Percentiles rank a stretch among this genome's conserved stretches.
Evolutionary conservation across 2,797 vertebrate genomes (phyloP).

Genomic region (Morus bassanus): DNA sequence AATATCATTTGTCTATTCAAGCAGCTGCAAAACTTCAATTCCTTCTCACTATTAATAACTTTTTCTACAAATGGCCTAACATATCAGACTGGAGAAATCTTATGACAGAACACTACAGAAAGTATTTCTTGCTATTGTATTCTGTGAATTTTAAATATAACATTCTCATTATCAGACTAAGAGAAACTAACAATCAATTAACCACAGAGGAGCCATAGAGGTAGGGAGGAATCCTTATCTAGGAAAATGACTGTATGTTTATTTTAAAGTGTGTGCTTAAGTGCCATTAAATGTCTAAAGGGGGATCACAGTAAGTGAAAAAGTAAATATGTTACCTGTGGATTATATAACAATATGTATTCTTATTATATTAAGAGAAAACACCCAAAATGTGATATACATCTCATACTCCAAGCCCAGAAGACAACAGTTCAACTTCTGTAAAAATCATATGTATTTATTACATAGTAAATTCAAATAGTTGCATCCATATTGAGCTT

Average conservation of each 20-base stretch:
- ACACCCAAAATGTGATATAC: not conserved
- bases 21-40: not conserved
- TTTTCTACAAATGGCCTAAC: not conserved
- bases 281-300: not conserved
- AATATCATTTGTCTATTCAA: not conserved
- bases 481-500: not conserved
- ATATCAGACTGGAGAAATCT: not conserved
- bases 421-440: slow-evolving; percentile 25
- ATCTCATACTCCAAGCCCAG: not conserved
- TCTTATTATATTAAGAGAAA: not conserved
- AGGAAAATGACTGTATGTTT: not conserved
- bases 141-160: not conserved
- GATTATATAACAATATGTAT: not conserved
- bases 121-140: not conserved
- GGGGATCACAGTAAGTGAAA: not conserved
- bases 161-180: not conserved
- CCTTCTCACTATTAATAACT: not conserved
- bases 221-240: not conserved
- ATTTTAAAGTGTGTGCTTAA: not conserved
- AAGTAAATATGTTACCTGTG: not conserved
- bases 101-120: not conserved
- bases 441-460: slow-evolving; percentile 22
- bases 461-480: not conserved
- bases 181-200: not conserved
- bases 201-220: not conserved